Evolutionary conservation across 2,797 vertebrate species (phyloP).

Genomic region (Phyllotis vaccarum): DNA sequence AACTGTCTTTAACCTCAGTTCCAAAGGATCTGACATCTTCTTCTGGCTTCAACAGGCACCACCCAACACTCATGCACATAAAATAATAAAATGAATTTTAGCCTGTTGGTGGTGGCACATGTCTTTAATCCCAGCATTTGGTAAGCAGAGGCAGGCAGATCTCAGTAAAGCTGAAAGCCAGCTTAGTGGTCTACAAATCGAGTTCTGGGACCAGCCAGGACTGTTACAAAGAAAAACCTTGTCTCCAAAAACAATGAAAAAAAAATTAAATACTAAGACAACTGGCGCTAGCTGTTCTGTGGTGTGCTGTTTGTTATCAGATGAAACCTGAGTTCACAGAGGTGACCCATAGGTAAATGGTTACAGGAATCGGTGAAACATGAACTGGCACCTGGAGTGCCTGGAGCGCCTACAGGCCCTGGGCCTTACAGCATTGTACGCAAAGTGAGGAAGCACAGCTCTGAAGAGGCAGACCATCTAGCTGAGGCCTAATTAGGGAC

Average conservation of each 20-base stretch:
- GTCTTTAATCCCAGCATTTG: too few relatives aligned
- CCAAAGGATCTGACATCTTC: background rate
- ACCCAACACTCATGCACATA: background rate
- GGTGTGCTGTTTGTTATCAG: background rate
- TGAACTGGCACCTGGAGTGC: background rate
- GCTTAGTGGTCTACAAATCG: too few relatives aligned
- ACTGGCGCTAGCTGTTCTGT: background rate
- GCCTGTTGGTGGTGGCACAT: too few relatives aligned
- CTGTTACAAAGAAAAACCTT: too few relatives aligned
- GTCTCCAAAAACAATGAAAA: too few relatives aligned
- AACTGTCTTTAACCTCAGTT: background rate
- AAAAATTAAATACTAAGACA: background rate
- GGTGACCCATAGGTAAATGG: conserved; percentile 10
- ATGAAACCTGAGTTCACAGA: conserved; percentile 42
- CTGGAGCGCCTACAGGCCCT: background rate
- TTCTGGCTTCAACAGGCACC: background rate
- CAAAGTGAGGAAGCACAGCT: conserved; percentile 34
- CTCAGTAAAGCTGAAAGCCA: too few relatives aligned
- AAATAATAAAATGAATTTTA: background rate
- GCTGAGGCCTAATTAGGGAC: conserved; percentile 15
- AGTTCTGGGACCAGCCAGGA: too few relatives aligned
- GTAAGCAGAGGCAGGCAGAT: too few relatives aligned
- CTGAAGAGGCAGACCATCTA: conserved; percentile 41
- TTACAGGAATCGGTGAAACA: conserved; percentile 40
- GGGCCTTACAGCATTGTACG: conserved; percentile 2